phyloP scores from a whole-genome alignment of 2,797 vertebrate genomes.

The Morus bassanus region DNA sequence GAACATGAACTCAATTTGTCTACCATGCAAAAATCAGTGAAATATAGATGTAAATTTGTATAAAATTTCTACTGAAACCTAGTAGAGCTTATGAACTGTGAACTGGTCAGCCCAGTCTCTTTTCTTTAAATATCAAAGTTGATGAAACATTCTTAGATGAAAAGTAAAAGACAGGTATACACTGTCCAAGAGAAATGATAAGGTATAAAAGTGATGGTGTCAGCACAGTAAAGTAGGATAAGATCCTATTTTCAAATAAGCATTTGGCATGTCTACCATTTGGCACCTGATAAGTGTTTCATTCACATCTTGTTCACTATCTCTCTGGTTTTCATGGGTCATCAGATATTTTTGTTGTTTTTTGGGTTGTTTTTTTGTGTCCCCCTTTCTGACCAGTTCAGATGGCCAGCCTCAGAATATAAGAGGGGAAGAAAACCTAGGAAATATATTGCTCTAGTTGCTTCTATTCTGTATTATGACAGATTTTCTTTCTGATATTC shows the following conservation, averaged over 20 bases:
- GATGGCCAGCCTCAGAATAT: not conserved
- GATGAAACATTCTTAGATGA: not conserved
- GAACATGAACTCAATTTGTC: constrained; percentile 8
- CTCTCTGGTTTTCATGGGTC: not conserved
- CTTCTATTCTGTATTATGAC: constrained; percentile 22
- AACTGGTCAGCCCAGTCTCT: not conserved
- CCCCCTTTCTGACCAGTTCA: not conserved
- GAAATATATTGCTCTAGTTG: not conserved
- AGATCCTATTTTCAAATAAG: not conserved
- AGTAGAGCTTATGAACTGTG: not conserved
- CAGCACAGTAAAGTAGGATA: not conserved
- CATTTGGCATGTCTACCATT: not conserved
- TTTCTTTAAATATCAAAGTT: not conserved
- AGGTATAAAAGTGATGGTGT: not conserved
- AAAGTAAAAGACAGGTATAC: not conserved
- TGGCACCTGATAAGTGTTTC: not conserved
- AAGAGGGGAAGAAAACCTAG: not conserved
- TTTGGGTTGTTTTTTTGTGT: not conserved
- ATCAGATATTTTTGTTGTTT: not conserved
- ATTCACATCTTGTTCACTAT: not conserved
- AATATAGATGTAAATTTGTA: not conserved
- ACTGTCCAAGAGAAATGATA: not conserved
- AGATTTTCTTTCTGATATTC: constrained; percentile 34
- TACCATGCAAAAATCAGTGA: not conserved
- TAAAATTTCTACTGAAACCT: not conserved